A percentile compares a stretch with the other conserved stretches of the same genome.
Evolutionary conservation across 2,797 vertebrate genomes (phyloP).

Genomic region (Holocentrus rufus): DNA sequence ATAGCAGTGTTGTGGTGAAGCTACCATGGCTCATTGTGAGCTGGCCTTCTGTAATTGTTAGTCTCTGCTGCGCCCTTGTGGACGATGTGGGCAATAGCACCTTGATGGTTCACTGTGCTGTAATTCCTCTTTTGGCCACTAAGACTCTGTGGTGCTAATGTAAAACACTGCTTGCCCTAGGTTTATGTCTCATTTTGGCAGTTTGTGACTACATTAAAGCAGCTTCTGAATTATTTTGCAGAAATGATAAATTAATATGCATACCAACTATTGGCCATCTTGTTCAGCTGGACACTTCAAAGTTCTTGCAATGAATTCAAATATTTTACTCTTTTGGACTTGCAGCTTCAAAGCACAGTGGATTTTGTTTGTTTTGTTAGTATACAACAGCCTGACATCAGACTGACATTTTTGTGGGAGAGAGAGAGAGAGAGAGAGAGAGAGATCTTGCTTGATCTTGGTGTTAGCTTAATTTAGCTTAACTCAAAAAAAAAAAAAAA

Average conservation of each 20-base stretch:
- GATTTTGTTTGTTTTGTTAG: no score
- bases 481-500: not conserved
- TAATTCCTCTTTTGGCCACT: conserved; percentile 8
- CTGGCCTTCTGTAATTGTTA: not conserved
- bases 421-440: no score
- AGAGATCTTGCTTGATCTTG: not conserved
- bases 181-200: no score
- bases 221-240: not conserved
- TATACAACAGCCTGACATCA: no score
- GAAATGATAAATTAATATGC: not conserved
- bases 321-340: no score
- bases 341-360: no score
- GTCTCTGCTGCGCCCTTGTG: conserved; percentile 37
- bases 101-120: not conserved
- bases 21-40: no score
- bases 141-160: not conserved
- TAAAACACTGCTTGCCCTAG: no score
- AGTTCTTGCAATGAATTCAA: no score
- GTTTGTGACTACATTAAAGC: not conserved
- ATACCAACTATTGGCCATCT: not conserved
- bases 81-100: not conserved
- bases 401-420: no score
- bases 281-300: no score
- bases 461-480: not conserved
- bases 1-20: no score